Evolutionary conservation across 2,113 vertebrate genomes (phyloP).

Genomic region (Dendropsophus ebraccatus): DNA sequence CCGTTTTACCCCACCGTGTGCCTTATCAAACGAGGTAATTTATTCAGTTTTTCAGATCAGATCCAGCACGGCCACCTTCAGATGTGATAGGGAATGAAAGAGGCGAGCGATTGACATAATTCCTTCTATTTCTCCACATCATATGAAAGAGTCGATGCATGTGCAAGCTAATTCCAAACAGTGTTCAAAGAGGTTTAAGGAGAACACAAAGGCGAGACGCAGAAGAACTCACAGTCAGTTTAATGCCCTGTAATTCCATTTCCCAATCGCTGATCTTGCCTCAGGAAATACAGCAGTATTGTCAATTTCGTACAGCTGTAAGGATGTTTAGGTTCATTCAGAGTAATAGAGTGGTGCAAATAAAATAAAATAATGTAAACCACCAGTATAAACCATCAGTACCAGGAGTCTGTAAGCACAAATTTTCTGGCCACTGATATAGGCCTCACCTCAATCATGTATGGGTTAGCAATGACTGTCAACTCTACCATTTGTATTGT

Average conservation of each 20-base stretch:
- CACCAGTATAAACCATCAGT: too few relatives aligned
- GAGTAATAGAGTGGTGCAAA: neutral
- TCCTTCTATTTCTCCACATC: constrained; percentile 29
- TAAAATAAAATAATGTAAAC: neutral
- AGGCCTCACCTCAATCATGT: neutral
- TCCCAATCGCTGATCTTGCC: constrained; percentile 48
- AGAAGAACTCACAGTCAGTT: constrained; percentile 19
- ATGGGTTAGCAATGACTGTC: neutral
- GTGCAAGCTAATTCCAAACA: neutral
- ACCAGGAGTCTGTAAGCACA: too few relatives aligned
- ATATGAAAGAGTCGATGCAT: neutral
- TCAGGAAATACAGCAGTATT: constrained; percentile 27
- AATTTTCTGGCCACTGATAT: neutral
- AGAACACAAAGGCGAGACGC: constrained; percentile 1
- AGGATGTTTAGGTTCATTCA: neutral
- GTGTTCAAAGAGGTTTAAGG: constrained; percentile 35
- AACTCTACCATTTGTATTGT: too few relatives aligned
- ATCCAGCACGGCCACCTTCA: neutral
- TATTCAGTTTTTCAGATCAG: constrained; percentile 5
- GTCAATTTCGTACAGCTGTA: neutral
- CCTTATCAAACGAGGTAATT: constrained; percentile 21
- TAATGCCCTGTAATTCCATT: constrained; percentile 37
- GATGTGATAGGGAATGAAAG: constrained; percentile 1
- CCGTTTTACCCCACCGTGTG: neutral
- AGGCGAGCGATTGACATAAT: constrained; percentile 24